phyloP scores from a whole-genome alignment of 2,888 invertebrate species.

The Hydroisotoma schaefferi region DNA sequence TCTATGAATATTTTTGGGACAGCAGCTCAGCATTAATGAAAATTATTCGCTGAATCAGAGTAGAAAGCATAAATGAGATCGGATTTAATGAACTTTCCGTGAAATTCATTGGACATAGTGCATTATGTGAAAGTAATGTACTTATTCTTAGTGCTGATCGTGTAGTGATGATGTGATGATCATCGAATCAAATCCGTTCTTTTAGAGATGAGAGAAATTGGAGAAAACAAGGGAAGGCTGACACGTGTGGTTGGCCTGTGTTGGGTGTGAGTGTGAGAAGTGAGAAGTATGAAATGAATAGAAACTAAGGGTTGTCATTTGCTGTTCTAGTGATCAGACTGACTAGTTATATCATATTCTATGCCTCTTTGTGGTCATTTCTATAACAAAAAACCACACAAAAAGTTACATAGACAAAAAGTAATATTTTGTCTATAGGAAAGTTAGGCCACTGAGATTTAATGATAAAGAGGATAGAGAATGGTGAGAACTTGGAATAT shows the following conservation, averaged over 20 bases:
- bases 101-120: background rate
- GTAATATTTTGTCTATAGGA: too few relatives aligned
- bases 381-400: background rate
- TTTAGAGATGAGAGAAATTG: background rate
- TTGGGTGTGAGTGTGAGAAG: background rate
- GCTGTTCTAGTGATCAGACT: too few relatives aligned
- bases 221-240: conserved; percentile 8
- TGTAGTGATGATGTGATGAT: background rate
- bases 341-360: too few relatives aligned
- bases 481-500: too few relatives aligned
- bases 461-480: too few relatives aligned
- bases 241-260: conserved; percentile 9
- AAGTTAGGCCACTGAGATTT: too few relatives aligned
- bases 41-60: background rate
- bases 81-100: conserved; percentile 11
- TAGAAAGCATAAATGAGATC: conserved; percentile 1
- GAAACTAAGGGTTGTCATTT: too few relatives aligned
- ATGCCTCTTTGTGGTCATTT: conserved; percentile 16
- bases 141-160: background rate
- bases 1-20: too few relatives aligned
- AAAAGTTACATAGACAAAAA: too few relatives aligned
- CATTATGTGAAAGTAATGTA: background rate
- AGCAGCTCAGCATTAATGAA: too few relatives aligned
- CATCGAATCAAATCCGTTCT: background rate
- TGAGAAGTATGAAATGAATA: too few relatives aligned